phyloP scores from a whole-genome alignment of 2,888 invertebrate species.

The Megaustenia siamemsis region DNA sequence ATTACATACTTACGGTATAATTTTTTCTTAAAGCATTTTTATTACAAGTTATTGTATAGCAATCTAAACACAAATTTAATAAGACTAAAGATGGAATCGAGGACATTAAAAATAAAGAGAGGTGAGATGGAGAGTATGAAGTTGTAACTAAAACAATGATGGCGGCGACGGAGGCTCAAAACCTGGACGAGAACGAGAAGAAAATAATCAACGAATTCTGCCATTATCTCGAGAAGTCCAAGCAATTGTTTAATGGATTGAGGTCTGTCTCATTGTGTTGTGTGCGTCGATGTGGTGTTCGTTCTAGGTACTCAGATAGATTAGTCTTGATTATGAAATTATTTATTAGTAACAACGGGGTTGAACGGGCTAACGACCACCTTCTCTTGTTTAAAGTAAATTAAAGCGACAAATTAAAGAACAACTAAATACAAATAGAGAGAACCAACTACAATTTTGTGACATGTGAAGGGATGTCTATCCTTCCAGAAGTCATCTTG shows the following conservation, averaged over 20 bases:
- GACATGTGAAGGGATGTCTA: too few relatives aligned
- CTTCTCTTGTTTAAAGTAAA: too few relatives aligned
- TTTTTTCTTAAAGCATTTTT: not conserved
- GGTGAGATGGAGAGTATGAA: slow-evolving; percentile 4
- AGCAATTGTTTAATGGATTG: slow-evolving; percentile 96
- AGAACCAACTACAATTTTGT: too few relatives aligned
- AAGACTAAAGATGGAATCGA: not conserved
- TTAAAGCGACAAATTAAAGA: too few relatives aligned
- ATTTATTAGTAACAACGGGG: too few relatives aligned
- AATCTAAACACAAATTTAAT: not conserved
- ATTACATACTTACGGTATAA: not conserved
- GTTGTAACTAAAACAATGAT: slow-evolving; percentile 61
- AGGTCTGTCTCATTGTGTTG: slow-evolving; percentile 87
- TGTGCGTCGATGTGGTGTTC: too few relatives aligned
- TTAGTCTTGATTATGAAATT: too few relatives aligned
- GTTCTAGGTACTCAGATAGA: too few relatives aligned
- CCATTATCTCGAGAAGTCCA: slow-evolving; percentile 96
- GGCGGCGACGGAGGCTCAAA: slow-evolving; percentile 63
- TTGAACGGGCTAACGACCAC: too few relatives aligned
- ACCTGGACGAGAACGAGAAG: slow-evolving; percentile 78
- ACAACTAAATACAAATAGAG: too few relatives aligned
- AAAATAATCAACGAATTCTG: slow-evolving; percentile 94
- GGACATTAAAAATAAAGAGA: not conserved
- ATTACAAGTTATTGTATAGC: too few relatives aligned
- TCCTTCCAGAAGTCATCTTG: too few relatives aligned